Evolutionary conservation across 1,140 invertebrate species (phyloP).

Genomic region (Zaprionus ghesquierei): DNA sequence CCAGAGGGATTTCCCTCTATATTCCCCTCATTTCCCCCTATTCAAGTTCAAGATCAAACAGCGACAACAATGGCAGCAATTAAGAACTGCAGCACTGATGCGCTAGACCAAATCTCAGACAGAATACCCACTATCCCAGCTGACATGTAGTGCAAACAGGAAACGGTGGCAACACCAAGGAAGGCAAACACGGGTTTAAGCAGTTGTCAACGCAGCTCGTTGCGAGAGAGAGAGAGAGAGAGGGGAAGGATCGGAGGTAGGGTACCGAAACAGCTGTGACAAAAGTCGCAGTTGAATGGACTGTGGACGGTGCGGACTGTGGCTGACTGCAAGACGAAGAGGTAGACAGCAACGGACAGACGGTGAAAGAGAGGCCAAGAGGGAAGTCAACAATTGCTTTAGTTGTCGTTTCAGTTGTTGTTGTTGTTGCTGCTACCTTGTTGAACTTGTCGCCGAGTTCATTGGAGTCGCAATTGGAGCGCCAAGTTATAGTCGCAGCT

Average conservation of each 20-base stretch:
- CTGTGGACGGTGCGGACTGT: slow-evolving; percentile 40
- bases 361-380: background rate
- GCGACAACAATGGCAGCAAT: slow-evolving; percentile 8
- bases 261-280: slow-evolving; percentile 57
- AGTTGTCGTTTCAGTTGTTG: slow-evolving; percentile 30
- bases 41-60: slow-evolving; percentile 28
- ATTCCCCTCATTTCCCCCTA: background rate
- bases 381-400: slow-evolving; percentile 30
- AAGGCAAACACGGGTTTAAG: slow-evolving; percentile 54
- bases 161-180: slow-evolving; percentile 37
- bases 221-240: background rate
- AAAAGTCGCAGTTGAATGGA: slow-evolving; percentile 66
- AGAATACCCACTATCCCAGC: background rate
- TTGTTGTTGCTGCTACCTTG: slow-evolving; percentile 47
- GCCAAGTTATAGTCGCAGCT: background rate
- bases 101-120: background rate
- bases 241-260: background rate
- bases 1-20: too few relatives aligned
- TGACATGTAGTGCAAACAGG: slow-evolving; percentile 15
- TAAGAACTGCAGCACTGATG: slow-evolving; percentile 21
- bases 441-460: slow-evolving; percentile 71
- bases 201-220: slow-evolving; percentile 16
- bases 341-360: slow-evolving; percentile 5
- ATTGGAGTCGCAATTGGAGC: slow-evolving; percentile 47
- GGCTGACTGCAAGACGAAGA: background rate